Evolutionary conservation across 2,797 vertebrate species (phyloP).

Genomic region (Coregonus suidteri): DNA sequence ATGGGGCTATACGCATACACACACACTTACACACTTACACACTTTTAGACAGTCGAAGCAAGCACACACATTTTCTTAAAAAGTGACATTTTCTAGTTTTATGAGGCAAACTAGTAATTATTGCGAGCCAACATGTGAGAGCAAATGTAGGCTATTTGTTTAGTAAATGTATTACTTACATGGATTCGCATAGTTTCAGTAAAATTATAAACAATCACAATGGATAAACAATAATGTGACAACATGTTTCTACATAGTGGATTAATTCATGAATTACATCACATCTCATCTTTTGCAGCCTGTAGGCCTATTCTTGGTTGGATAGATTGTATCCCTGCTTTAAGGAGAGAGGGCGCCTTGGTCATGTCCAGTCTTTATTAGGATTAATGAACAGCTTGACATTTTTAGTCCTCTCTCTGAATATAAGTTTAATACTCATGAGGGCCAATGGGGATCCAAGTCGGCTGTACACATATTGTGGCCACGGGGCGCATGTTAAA

Average conservation of each 20-base stretch:
- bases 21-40: too few relatives aligned
- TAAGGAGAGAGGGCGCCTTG: slow-evolving; percentile 64
- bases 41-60: too few relatives aligned
- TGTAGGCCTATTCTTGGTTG: slow-evolving; percentile 56
- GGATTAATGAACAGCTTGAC: slow-evolving; percentile 89
- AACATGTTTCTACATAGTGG: slow-evolving; percentile 39
- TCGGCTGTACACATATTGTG: slow-evolving; percentile 81
- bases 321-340: slow-evolving; percentile 63
- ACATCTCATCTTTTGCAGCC: slow-evolving; percentile 9
- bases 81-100: too few relatives aligned
- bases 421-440: slow-evolving; percentile 88
- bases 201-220: neutral
- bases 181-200: neutral
- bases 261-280: slow-evolving; percentile 62
- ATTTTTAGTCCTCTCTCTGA: slow-evolving; percentile 85
- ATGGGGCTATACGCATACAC: too few relatives aligned
- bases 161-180: too few relatives aligned
- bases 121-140: too few relatives aligned
- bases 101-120: too few relatives aligned
- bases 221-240: neutral
- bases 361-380: slow-evolving; percentile 82
- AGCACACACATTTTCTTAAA: too few relatives aligned
- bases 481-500: slow-evolving; percentile 88
- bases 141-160: too few relatives aligned
- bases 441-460: slow-evolving; percentile 78